phyloP scores from a whole-genome alignment of 2,113 vertebrate genomes.

The Hyaena hyaena region DNA sequence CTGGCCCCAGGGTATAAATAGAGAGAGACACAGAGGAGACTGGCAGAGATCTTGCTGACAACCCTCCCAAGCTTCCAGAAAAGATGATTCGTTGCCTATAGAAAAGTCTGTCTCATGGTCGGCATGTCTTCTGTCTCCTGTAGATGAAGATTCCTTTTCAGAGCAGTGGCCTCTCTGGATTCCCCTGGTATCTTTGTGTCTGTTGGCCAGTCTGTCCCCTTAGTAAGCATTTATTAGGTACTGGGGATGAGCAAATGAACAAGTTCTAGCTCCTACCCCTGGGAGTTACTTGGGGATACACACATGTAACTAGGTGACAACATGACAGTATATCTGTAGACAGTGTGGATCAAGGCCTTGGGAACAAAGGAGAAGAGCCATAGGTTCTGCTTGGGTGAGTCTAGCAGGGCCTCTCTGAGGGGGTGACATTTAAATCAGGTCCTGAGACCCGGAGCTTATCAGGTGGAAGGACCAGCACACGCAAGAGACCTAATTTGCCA shows the following conservation, averaged over 20 bases:
- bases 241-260: not conserved
- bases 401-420: not conserved
- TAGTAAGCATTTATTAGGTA: not conserved
- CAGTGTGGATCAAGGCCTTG: not conserved
- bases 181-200: not conserved
- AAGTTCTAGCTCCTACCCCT: not conserved
- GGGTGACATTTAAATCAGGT: not conserved
- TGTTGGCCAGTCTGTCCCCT: not conserved
- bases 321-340: not conserved
- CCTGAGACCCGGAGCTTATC: not conserved
- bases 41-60: constrained; percentile 81
- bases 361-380: not conserved
- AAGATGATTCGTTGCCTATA: constrained; percentile 77
- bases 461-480: not conserved
- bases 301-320: not conserved
- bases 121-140: constrained; percentile 60
- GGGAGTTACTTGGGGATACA: not conserved
- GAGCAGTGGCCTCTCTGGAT: not conserved
- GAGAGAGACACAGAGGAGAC: constrained; percentile 79
- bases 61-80: constrained; percentile 81
- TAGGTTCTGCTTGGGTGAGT: not conserved
- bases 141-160: constrained; percentile 29
- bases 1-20: constrained; percentile 85
- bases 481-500: not conserved
- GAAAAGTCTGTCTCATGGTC: constrained; percentile 72